Evolutionary conservation across 2,888 invertebrate species (phyloP), one percentile per base, ranked within the genome.

Genomic region (Deroplatys truncata): DNA sequence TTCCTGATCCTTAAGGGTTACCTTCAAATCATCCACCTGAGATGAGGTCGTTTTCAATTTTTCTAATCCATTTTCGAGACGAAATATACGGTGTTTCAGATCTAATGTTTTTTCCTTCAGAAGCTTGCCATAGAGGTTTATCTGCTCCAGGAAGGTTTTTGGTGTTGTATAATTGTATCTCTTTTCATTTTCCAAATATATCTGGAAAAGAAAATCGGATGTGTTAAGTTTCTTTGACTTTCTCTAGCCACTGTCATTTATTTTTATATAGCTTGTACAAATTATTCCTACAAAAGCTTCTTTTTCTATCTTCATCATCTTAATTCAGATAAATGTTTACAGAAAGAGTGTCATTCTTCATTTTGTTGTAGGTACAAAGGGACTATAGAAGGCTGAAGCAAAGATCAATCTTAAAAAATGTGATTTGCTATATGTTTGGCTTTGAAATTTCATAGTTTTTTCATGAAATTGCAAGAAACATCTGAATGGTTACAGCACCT

Each of bases 81-180:
- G 95, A 0, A 93, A 92, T 82, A 98, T 97, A 93, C 97, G 97
- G 91, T 56, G 31, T 29, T 89, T 72, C 49, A 91, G 49, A 16
- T 90, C 90, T 13, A 13, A 10, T 84, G 89, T 90, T 72, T 89
- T 88, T 88, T 86, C 84, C n/a, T 82, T 87, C n/a, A 90, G 84
- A 31, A 91, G 86, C 72, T 89, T 90, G 25, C 56, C 25, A 43
- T 89, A 99, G 9, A 99, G 94, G 20, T 97, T 96, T 90, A 99
- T 98, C 92, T 98, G 97, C 93, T 99, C 99, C 86, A 99, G 94
- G 94, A 98, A 99, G 0, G 98, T 97, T 94, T 99, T 99, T 0
- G 99, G 99, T 0, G 99, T 99, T 0, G 99, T 99, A 93, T 99
- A 99, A 93, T 99, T 99, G 93, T 98, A 98, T 8, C 98, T 95